Evolutionary conservation across 2,888 invertebrate species (phyloP).

Genomic region (Eupithecia insigniata): DNA sequence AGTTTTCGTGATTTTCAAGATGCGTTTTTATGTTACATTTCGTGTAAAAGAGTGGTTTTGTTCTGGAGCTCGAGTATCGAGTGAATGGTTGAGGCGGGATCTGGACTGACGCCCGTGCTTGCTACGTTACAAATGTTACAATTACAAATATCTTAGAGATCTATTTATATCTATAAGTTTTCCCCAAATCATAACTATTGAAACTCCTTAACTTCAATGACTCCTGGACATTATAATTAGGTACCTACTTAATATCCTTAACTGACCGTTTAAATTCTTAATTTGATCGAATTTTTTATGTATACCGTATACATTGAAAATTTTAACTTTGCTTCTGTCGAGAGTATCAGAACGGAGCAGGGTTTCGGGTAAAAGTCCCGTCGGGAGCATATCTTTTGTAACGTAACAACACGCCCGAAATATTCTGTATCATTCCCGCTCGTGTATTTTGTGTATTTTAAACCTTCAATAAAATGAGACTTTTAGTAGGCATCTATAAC

Average conservation of each 20-base stretch:
- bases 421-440: slow-evolving; percentile 76
- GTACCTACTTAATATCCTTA: background rate
- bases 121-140: slow-evolving; percentile 55
- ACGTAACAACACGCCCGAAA: slow-evolving; percentile 65
- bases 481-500: slow-evolving; percentile 26
- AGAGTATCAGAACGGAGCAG: background rate
- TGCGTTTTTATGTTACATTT: slow-evolving; percentile 17
- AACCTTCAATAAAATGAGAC: slow-evolving; percentile 59
- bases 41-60: slow-evolving; percentile 51
- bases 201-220: background rate
- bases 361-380: background rate
- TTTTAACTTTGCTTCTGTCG: background rate
- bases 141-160: background rate
- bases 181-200: background rate
- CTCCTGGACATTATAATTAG: background rate
- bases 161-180: background rate
- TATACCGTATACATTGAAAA: background rate
- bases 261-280: background rate
- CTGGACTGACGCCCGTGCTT: slow-evolving; percentile 61
- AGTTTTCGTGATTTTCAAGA: slow-evolving; percentile 20
- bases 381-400: slow-evolving; percentile 40
- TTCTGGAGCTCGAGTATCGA: slow-evolving; percentile 61
- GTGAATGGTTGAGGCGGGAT: slow-evolving; percentile 68
- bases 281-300: background rate
- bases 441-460: slow-evolving; percentile 64